Evolutionary conservation across 2,113 vertebrate genomes (phyloP), one percentile per base, ranked within the genome.

Genomic region (Rhinolophus ferrumequinum): DNA sequence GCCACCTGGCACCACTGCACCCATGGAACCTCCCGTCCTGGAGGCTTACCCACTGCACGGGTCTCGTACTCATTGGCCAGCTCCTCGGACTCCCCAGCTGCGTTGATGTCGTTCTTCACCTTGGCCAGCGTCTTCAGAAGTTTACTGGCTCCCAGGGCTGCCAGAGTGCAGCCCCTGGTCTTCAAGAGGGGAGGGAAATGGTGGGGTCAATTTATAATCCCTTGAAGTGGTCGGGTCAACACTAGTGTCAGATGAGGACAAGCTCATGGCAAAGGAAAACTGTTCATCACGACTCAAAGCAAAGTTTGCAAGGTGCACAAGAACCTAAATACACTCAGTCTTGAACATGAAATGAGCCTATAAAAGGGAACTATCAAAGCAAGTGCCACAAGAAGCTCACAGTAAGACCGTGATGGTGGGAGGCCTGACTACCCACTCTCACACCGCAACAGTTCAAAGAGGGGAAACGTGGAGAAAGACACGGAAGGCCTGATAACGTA

Each of bases 131-230:
- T 99, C 98, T 99, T 99, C 97, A 99, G 98, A 93, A 99, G 99
- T 98, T 99, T 99, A 97, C 99, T 99, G 95, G 99, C 99, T 9
- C 99, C 99, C 14, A 99, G 97, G 30, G 99, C 99, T 12, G 99
- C 99, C 86, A 99, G 98, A 8, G 99, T 99, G 79, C 99, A 99
- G 97, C 99, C 99, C 97, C 97, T 98, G 64, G 99, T 99, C 99
- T 99, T 70, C 82, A 44, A 94, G 33, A 97, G 6, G 67, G 5
- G 9, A 0, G 18, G 24, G 95, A 38, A 93, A 77, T 4, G 54
- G 62, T 12, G 60, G 60, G 15, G 50, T 97, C n/a, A 87, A 52
- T 22, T 35, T 30, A 2, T 0, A 47, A 30, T 15, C 19, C 33
- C 50, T 30, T 26, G 24, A 56, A 28, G 62, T 0, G 2, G 33